phyloP scores from a whole-genome alignment of 2,888 invertebrate species.

The Zootermopsis nevadensis region DNA sequence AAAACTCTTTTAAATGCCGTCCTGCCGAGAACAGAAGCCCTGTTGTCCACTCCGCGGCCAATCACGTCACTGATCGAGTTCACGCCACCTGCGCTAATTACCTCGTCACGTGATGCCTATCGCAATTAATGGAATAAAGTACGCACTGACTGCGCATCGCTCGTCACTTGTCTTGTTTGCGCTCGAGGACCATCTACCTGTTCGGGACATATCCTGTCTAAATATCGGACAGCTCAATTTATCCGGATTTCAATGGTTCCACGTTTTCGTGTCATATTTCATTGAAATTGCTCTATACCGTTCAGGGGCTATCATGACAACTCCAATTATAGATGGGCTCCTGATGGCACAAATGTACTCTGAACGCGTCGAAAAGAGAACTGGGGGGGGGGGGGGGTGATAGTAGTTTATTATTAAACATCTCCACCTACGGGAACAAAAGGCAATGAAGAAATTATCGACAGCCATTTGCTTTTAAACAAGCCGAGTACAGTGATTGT shows the following conservation, averaged over 20 bases:
- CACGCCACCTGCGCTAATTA: too few relatives aligned
- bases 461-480: background rate
- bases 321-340: background rate
- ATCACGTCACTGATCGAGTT: too few relatives aligned
- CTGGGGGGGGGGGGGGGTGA: background rate
- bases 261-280: conserved; percentile 14
- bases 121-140: too few relatives aligned
- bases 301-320: conserved; percentile 7
- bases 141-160: too few relatives aligned
- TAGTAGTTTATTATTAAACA: background rate
- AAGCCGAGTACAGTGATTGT: too few relatives aligned
- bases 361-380: background rate
- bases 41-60: too few relatives aligned
- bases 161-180: background rate
- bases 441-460: background rate
- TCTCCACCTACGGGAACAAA: background rate
- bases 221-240: conserved; percentile 20
- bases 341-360: background rate
- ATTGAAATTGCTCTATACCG: background rate
- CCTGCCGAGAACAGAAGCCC: too few relatives aligned
- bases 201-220: background rate
- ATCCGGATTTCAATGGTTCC: conserved; percentile 18
- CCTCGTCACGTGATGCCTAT: too few relatives aligned
- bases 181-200: background rate
- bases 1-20: too few relatives aligned